Conservation (phyloP, 2,888 invertebrate genomes). For the Oegoconia quadripuncta region DNA sequence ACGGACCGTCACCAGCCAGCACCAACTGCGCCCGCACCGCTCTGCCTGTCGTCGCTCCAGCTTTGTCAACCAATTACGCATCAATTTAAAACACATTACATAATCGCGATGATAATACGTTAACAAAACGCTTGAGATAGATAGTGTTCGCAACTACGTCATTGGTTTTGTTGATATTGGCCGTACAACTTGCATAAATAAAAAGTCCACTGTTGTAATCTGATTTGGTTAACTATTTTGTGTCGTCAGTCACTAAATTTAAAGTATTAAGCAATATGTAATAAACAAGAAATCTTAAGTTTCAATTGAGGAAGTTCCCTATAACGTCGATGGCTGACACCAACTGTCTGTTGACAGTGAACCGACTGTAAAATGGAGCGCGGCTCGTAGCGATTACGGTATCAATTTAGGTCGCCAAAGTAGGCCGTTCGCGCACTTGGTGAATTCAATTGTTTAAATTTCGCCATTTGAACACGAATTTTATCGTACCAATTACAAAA, state of each 20-base stretch:
- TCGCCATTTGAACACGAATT: too few species aligned
- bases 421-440: slow-evolving; percentile 38
- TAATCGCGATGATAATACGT: slow-evolving; percentile 37
- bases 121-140: slow-evolving; percentile 24
- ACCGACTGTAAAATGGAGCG: slow-evolving; percentile 34
- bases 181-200: too few species aligned
- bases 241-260: too few species aligned
- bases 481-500: too few species aligned
- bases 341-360: slow-evolving; percentile 24
- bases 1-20: slow-evolving; percentile 6
- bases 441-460: slow-evolving; percentile 27
- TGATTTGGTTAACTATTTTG: too few species aligned
- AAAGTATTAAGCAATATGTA: too few species aligned
- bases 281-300: too few species aligned
- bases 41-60: slow-evolving; percentile 21
- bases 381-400: slow-evolving; percentile 39
- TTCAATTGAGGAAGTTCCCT: not conserved
- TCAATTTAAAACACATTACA: slow-evolving; percentile 48
- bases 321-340: not conserved
- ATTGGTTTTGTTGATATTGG: too few species aligned
- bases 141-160: too few species aligned
- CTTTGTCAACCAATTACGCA: slow-evolving; percentile 57
- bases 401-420: slow-evolving; percentile 58
- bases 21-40: slow-evolving; percentile 15
- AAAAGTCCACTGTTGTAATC: too few species aligned